Conservation (phyloP, 2,113 vertebrate species). For the Xenopus borealis region DNA sequence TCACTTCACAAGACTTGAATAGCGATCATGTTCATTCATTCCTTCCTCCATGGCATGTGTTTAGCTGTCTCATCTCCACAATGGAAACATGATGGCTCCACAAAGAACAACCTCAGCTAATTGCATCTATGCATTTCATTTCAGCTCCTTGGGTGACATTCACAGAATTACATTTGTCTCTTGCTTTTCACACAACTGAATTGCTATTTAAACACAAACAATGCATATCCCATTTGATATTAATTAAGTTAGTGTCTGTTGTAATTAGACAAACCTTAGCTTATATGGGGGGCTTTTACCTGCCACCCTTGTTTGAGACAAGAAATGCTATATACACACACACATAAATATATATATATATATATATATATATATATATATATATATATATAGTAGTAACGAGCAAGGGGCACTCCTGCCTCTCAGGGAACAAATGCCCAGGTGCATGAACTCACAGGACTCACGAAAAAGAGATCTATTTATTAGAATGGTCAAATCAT, state of each 20-base stretch:
- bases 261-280: neutral
- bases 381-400: no score
- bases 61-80: slow-evolving; percentile 8
- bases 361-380: no score
- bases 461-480: no score
- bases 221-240: neutral
- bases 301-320: neutral
- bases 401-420: no score
- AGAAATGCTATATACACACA: no score
- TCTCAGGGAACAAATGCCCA: no score
- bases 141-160: slow-evolving; percentile 12
- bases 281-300: neutral
- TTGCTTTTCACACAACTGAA: neutral
- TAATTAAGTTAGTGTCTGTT: slow-evolving; percentile 20
- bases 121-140: slow-evolving; percentile 31
- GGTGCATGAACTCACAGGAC: no score
- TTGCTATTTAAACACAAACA: neutral
- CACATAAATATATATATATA: no score
- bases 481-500: no score
- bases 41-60: slow-evolving; percentile 1
- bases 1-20: slow-evolving; percentile 21
- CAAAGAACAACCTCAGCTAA: slow-evolving; percentile 27
- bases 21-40: slow-evolving; percentile 24
- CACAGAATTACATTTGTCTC: neutral
- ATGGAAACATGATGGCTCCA: slow-evolving; percentile 23